Conservation (phyloP, 2,113 vertebrate species). For the Nesoenas mayeri region DNA sequence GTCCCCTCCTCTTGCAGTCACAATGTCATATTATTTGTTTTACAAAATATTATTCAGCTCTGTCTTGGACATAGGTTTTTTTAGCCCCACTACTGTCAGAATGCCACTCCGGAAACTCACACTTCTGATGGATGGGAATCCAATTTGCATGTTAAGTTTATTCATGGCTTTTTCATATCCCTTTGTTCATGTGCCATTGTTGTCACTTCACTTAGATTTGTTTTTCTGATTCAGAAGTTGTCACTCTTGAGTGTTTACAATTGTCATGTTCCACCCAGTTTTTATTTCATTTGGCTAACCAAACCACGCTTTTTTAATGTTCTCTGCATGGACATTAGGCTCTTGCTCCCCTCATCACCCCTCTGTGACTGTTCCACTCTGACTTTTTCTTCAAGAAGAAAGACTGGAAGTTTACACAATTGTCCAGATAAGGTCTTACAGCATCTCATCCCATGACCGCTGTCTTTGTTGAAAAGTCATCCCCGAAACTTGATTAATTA, state of each 20-base stretch:
- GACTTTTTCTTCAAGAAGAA: not conserved
- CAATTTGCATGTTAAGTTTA: not conserved
- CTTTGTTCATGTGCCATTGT: not conserved
- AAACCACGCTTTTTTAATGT: not conserved
- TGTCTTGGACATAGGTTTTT: not conserved
- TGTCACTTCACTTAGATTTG: not conserved
- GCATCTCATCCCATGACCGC: not conserved
- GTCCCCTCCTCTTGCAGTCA: not conserved
- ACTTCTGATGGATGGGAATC: rapidly evolving
- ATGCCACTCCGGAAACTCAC: not conserved
- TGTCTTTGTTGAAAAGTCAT: not conserved
- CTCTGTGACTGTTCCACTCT: not conserved
- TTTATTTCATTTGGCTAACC: not conserved
- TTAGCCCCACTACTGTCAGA: not conserved
- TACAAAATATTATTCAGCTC: not conserved
- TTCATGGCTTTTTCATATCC: not conserved
- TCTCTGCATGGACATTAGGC: not conserved
- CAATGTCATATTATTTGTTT: not conserved
- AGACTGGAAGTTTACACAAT: not conserved
- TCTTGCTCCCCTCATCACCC: not conserved
- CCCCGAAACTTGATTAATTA: not conserved
- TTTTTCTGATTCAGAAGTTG: not conserved
- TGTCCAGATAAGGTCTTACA: not conserved
- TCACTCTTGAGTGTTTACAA: rapidly evolving
- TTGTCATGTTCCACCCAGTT: rapidly evolving